A percentile compares a stretch with the other conserved stretches of the same genome.
phyloP scores from a whole-genome alignment of 2,113 vertebrate species.

The Corydoras maculifer region DNA sequence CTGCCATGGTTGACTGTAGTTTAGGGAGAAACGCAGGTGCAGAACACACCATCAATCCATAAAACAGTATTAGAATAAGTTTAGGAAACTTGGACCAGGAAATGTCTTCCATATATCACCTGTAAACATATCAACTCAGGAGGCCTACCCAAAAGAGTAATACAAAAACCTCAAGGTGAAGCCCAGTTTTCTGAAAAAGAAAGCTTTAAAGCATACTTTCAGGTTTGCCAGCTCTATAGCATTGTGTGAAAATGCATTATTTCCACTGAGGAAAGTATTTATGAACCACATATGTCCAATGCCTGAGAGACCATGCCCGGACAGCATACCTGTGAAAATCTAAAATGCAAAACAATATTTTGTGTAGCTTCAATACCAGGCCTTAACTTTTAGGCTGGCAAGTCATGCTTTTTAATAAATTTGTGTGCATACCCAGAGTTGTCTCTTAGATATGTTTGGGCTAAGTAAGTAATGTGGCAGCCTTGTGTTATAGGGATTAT shows the following conservation, averaged over 20 bases:
- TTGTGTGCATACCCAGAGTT: not conserved
- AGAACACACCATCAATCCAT: not conserved
- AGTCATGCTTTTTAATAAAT: not conserved
- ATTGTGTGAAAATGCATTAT: not conserved
- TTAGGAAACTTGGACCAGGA: not conserved
- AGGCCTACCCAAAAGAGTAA: not conserved
- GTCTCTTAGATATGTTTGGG: not conserved
- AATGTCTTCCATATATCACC: not conserved
- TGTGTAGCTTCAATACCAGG: not conserved
- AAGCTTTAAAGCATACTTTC: too few species aligned
- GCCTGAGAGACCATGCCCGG: not conserved
- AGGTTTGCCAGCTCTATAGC: not conserved
- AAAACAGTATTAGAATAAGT: not conserved
- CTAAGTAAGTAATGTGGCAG: too few species aligned
- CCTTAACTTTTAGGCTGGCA: not conserved
- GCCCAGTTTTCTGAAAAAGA: too few species aligned
- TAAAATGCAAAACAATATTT: not conserved
- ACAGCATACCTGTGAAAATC: too few species aligned
- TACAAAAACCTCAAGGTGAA: too few species aligned
- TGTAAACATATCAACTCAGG: not conserved
- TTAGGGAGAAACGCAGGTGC: constrained; percentile 3
- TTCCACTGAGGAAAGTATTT: not conserved
- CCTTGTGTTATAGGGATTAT: too few species aligned
- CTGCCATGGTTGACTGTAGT: not conserved
- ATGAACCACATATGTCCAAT: not conserved